A percentile compares a stretch with the other conserved stretches of the same genome.
Evolutionary conservation across 2,797 vertebrate species (phyloP).

Genomic region (Sebastiscus tertius): DNA sequence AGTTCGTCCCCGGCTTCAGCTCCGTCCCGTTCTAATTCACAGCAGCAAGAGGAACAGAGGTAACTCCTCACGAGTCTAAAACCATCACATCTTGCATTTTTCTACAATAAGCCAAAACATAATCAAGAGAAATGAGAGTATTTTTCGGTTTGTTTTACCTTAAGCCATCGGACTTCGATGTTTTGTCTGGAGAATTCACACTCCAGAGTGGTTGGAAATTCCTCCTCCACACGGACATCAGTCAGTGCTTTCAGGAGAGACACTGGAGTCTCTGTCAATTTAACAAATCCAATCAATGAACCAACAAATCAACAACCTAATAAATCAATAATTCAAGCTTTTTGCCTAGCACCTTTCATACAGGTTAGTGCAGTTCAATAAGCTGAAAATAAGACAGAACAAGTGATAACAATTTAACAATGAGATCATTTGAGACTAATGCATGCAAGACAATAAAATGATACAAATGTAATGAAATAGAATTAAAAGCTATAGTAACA

Average conservation of each 20-base stretch:
- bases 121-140: background rate
- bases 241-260: constrained; percentile 83
- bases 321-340: background rate
- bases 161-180: constrained; percentile 89
- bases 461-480: too few species aligned
- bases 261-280: constrained; percentile 88
- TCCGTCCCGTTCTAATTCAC: constrained; percentile 81
- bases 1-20: constrained; percentile 81
- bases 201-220: constrained; percentile 86
- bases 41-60: background rate
- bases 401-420: too few species aligned
- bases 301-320: background rate
- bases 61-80: background rate
- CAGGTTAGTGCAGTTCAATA: too few species aligned
- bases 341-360: too few species aligned
- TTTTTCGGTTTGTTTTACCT: constrained; percentile 79
- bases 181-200: constrained; percentile 92
- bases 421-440: too few species aligned
- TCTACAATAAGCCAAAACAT: background rate
- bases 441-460: too few species aligned
- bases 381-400: too few species aligned
- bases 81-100: background rate
- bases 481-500: too few species aligned
- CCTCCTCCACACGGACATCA: constrained; percentile 88
- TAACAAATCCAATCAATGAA: constrained; percentile 2